These are phyloP conservation scores for Tupiocoris notatus DNA, from an alignment of 2,888 invertebrate species.

Conservation along the genomic window DNA sequence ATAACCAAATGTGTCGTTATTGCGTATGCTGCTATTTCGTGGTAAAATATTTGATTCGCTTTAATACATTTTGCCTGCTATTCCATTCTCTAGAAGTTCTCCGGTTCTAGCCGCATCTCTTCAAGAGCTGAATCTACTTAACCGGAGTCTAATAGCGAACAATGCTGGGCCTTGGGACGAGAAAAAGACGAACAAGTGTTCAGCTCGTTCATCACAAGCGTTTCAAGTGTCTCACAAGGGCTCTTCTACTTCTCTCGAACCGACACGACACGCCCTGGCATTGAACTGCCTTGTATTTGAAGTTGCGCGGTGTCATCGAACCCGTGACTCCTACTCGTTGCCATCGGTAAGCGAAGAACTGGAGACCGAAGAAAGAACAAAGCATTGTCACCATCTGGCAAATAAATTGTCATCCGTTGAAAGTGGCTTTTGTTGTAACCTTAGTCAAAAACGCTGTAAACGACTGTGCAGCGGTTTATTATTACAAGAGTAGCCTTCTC, in stretches of 20 bases:
- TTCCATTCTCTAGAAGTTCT: no score
- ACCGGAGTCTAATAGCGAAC: not conserved
- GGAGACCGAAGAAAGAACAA: not conserved
- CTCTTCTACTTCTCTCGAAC: not conserved
- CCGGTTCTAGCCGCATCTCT: no score
- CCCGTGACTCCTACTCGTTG: not conserved
- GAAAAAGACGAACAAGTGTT: slow-evolving; percentile 13
- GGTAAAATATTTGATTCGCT: no score
- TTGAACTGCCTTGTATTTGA: not conserved
- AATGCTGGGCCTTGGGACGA: not conserved
- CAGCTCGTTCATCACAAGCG: slow-evolving; percentile 20
- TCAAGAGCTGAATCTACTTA: not conserved
- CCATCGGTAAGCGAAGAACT: not conserved
- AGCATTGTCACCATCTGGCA: not conserved
- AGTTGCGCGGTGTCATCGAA: slow-evolving; percentile 16
- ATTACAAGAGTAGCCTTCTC: no score
- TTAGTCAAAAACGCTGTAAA: no score
- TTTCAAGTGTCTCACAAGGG: slow-evolving; percentile 14
- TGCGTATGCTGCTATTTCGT: no score
- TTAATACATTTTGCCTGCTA: no score
- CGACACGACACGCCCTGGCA: not conserved
- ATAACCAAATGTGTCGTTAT: no score
- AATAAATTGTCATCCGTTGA: no score
- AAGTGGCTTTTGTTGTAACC: no score
- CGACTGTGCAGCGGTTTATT: no score